Evolutionary conservation across 2,113 vertebrate species (phyloP).

Genomic region (Hippolais icterina): DNA sequence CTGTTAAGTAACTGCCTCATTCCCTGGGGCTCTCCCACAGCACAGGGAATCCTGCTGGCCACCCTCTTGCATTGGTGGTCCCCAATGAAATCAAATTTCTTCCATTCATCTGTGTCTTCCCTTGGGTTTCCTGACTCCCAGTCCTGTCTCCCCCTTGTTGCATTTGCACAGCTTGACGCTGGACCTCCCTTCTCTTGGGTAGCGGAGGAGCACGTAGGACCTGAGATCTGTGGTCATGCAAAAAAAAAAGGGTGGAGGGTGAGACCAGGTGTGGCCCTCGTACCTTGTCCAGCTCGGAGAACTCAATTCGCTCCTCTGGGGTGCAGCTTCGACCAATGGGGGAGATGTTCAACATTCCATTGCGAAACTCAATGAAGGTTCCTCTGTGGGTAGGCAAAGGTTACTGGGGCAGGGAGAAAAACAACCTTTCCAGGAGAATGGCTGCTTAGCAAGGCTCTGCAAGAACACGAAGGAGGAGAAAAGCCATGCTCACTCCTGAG

Average conservation of each 20-base stretch:
- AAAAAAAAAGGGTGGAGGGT: not conserved
- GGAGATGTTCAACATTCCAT: slow-evolving; percentile 94
- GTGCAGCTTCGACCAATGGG: slow-evolving; percentile 96
- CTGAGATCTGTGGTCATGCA: not conserved
- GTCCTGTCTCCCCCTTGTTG: not conserved
- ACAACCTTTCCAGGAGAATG: not conserved
- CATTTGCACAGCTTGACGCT: not conserved
- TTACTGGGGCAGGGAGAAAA: not conserved
- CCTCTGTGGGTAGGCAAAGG: slow-evolving; percentile 75
- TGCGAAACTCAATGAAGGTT: slow-evolving; percentile 98
- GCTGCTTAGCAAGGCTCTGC: not conserved
- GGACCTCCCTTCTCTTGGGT: not conserved
- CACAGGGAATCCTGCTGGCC: not conserved
- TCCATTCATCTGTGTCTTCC: not conserved
- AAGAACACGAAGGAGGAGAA: not conserved
- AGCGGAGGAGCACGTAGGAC: not conserved
- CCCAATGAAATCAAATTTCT: not conserved
- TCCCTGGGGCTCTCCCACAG: not conserved
- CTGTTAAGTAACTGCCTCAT: not conserved
- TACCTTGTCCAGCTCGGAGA: slow-evolving; percentile 96
- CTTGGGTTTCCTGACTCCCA: not conserved
- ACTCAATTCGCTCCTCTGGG: slow-evolving; percentile 89
- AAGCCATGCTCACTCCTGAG: not conserved
- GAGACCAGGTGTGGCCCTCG: not conserved
- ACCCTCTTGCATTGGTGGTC: not conserved